A percentile compares a stretch with the other conserved stretches of the same genome.
Evolutionary conservation across 2,888 invertebrate species (phyloP).

Genomic region (Drosophila pseudotakahashii): DNA sequence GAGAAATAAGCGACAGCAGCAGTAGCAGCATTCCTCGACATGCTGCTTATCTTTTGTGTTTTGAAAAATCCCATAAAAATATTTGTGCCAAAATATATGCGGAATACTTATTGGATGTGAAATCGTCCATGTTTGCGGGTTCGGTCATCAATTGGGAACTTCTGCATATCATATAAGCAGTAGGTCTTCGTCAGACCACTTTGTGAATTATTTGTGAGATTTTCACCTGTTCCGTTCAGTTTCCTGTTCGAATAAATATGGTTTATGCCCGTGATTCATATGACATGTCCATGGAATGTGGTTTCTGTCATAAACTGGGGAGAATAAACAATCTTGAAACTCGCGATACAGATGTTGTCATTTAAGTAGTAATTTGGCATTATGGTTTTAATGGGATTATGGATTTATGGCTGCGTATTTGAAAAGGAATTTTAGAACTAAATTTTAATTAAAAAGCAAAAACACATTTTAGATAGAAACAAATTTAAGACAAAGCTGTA

Average conservation of each 20-base stretch:
- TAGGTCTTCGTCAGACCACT: slow-evolving; percentile 11
- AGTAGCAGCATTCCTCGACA: slow-evolving; percentile 9
- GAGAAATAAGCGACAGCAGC: slow-evolving; percentile 59
- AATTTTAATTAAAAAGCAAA: too few relatives aligned
- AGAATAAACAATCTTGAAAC: slow-evolving; percentile 15
- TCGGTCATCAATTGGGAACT: slow-evolving; percentile 49
- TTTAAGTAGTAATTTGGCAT: slow-evolving; percentile 22
- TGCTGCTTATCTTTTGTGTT: slow-evolving; percentile 27
- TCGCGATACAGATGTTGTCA: slow-evolving; percentile 21
- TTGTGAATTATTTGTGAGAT: slow-evolving; percentile 26
- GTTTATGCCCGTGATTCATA: slow-evolving; percentile 16
- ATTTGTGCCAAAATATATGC: slow-evolving; percentile 28
- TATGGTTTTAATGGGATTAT: slow-evolving; percentile 17
- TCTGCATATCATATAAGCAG: slow-evolving; percentile 12
- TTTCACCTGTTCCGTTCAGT: slow-evolving; percentile 45
- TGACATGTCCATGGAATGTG: slow-evolving; percentile 27
- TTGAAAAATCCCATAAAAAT: slow-evolving; percentile 59
- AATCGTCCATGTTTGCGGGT: slow-evolving; percentile 44
- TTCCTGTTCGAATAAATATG: slow-evolving; percentile 11
- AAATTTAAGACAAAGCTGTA: too few relatives aligned
- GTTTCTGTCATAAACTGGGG: slow-evolving; percentile 15
- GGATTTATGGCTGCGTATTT: background rate
- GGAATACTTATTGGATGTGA: slow-evolving; percentile 15
- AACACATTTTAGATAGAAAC: too few relatives aligned
- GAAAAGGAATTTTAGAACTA: too few relatives aligned